Percentiles rank a stretch among this genome's conserved stretches.
Evolutionary conservation across 2,113 vertebrate species (phyloP).

Genomic region (Nettapus auritus): DNA sequence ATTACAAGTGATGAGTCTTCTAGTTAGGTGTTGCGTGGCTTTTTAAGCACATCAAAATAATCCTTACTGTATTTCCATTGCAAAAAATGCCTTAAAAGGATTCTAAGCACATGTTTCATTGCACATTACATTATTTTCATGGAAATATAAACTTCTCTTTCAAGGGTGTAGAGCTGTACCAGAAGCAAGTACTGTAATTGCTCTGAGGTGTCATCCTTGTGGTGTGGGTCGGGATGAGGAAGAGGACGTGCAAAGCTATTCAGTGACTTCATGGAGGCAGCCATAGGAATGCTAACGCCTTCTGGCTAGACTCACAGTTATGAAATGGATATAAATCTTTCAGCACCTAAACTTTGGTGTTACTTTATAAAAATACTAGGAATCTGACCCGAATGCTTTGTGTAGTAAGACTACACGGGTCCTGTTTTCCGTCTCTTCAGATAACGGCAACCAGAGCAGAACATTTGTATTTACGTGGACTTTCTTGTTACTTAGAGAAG

Average conservation of each 20-base stretch:
- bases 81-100: neutral
- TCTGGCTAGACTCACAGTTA: neutral
- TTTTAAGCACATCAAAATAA: neutral
- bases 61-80: neutral
- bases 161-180: neutral
- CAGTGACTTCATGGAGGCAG: neutral
- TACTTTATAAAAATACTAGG: neutral
- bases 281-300: neutral
- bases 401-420: neutral
- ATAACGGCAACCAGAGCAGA: neutral
- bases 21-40: neutral
- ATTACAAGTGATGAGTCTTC: neutral
- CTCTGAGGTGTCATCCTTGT: neutral
- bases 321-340: neutral
- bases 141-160: neutral
- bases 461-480: neutral
- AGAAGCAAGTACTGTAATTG: neutral
- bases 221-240: neutral
- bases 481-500: neutral
- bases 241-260: neutral
- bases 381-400: neutral
- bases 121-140: neutral
- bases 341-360: neutral
- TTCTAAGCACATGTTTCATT: fast-evolving
- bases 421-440: neutral